Evolutionary conservation across 2,888 invertebrate species (phyloP), one percentile per base, ranked within the genome.

Genomic region (Drosophila sordidula): DNA sequence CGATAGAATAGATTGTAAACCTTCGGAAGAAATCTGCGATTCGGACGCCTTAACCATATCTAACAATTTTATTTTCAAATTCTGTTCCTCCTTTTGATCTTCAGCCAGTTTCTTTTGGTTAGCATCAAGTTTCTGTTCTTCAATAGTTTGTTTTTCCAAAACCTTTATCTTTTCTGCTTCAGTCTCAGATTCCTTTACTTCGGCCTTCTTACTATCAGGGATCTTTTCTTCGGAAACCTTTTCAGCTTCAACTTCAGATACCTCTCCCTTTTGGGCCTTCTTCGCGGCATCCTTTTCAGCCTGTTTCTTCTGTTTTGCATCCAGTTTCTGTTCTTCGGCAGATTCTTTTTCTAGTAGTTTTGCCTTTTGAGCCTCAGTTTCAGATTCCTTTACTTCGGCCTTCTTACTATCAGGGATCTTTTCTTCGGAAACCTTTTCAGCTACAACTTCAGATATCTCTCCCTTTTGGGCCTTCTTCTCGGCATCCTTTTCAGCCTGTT

Each of bases 341-440:
- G 44, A 38, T 63, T 49, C 38, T 16, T 47, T 51, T 38, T 68
- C 64, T 6, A 66, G 56, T 3, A 49, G 1, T 14, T 63, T 47
- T 3, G 66, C 38, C 12, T 67, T 70, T 39, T 67, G 11, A 8
- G 46, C n/a, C 5, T 64, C 42, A 39, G 22, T 36, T 16, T 63
- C 50, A 3, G 46, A 8, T 22, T 22, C 22, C 22, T 22, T 22
- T 1, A 22, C 22, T 3, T 22, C 22, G 22, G 22, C 4, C 22
- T 22, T 22, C 22, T 22, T 22, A 22, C 22, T 22, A 22, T 22
- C 4, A 4, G 22, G 22, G 29, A 69, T 51, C 16, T 49, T 51
- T 18, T 58, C 52, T 36, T 65, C 46, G 62, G 70, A 67, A 52
- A 85, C 76, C 54, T 70, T 74, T 64, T 88, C 80, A 11, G 34